Conservation (phyloP, 2,888 invertebrate genomes). For the Agrilus cyanescens region DNA sequence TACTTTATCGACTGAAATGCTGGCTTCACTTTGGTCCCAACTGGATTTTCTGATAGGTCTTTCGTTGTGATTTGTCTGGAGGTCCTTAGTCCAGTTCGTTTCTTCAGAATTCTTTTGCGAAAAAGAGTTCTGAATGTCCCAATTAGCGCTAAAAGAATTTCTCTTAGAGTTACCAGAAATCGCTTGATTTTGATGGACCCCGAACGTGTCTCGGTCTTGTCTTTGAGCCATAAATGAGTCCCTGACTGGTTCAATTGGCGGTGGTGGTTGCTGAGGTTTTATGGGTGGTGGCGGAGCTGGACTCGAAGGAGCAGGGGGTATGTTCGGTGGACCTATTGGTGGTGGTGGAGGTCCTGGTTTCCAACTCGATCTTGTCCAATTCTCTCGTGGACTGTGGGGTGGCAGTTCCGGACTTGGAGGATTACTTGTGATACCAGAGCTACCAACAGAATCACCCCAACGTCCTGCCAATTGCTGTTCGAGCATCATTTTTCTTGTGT, state of each 20-base stretch:
- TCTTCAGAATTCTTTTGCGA: slow-evolving; percentile 34
- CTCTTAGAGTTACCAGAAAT: slow-evolving; percentile 30
- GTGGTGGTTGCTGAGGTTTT: slow-evolving; percentile 50
- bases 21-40: slow-evolving; percentile 38
- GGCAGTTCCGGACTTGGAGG: slow-evolving; percentile 30
- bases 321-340: slow-evolving; percentile 40
- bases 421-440: slow-evolving; percentile 27
- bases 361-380: slow-evolving; percentile 34
- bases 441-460: slow-evolving; percentile 47
- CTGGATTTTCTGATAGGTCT: slow-evolving; percentile 25
- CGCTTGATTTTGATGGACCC: slow-evolving; percentile 52
- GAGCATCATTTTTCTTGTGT: slow-evolving; percentile 71
- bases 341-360: slow-evolving; percentile 51
- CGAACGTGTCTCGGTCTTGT: slow-evolving; percentile 60
- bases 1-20: slow-evolving; percentile 33
- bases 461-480: slow-evolving; percentile 70
- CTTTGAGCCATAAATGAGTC: slow-evolving; percentile 54
- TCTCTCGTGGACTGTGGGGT: slow-evolving; percentile 28
- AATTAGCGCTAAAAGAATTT: slow-evolving; percentile 36
- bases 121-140: slow-evolving; percentile 32
- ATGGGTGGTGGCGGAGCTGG: slow-evolving; percentile 49
- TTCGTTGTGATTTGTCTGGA: slow-evolving; percentile 27
- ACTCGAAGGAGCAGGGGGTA: slow-evolving; percentile 50
- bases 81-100: slow-evolving; percentile 36
- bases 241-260: slow-evolving; percentile 49